A percentile compares a stretch with the other conserved stretches of the same genome.
These are phyloP conservation scores for Esox masquinongy DNA, from an alignment of 2,797 vertebrate genomes.

Conservation along the genomic window DNA sequence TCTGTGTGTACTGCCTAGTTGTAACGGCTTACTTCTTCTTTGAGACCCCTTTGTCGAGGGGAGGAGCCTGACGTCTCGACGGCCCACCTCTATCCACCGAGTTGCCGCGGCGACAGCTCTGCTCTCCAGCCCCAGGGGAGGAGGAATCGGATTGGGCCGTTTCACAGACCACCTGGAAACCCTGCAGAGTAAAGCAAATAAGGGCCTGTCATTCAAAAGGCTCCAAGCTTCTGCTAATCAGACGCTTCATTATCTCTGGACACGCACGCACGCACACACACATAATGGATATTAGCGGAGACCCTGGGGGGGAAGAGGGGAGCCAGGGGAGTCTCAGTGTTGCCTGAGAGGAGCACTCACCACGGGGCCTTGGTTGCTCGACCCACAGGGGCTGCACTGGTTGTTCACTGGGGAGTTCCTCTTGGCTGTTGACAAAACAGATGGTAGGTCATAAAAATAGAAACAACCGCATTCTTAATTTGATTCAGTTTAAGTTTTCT, in stretches of 20 bases:
- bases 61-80: conserved; percentile 82
- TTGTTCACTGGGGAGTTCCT: conserved; percentile 92
- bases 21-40: conserved; percentile 86
- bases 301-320: conserved; percentile 19
- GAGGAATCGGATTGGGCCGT: conserved; percentile 82
- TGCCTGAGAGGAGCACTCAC: conserved; percentile 56
- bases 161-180: conserved; percentile 92
- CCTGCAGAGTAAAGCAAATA: conserved; percentile 63
- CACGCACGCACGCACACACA: conserved; percentile 38
- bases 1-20: not conserved
- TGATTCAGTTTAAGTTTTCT: no score
- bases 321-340: not conserved
- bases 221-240: not conserved
- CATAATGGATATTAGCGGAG: conserved; percentile 52
- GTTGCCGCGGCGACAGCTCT: conserved; percentile 91
- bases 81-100: conserved; percentile 91
- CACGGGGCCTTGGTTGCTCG: conserved; percentile 81
- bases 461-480: not conserved
- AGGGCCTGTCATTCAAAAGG: not conserved
- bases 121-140: conserved; percentile 79
- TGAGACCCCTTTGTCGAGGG: conserved; percentile 78
- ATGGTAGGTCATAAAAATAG: not conserved
- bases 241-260: not conserved
- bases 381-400: conserved; percentile 83
- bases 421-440: conserved; percentile 80